Percentiles rank a stretch among this genome's conserved stretches.
phyloP scores from a whole-genome alignment of 2,797 vertebrate species.

The Apodemus agrarius region DNA sequence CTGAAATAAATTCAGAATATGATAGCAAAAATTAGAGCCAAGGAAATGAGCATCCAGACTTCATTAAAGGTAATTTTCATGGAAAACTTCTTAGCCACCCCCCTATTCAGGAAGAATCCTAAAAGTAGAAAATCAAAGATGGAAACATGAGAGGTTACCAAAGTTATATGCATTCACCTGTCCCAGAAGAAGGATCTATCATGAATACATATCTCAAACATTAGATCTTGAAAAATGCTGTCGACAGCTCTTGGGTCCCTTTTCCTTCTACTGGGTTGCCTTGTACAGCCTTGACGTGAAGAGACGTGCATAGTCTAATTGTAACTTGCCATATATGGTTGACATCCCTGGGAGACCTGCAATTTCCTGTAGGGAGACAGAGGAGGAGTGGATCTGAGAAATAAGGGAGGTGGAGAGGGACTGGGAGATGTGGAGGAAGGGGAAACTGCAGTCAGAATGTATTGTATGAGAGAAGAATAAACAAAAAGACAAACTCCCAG shows the following conservation, averaged over 20 bases:
- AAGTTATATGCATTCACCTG: not conserved
- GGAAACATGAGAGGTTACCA: slow-evolving; percentile 38
- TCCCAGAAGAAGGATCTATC: slow-evolving; percentile 36
- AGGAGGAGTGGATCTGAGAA: not conserved
- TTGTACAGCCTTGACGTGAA: not conserved
- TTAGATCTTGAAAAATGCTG: slow-evolving; percentile 1
- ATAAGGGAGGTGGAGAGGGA: not conserved
- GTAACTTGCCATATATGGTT: not conserved
- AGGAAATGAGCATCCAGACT: not conserved
- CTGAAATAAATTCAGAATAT: slow-evolving; percentile 40
- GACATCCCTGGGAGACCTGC: not conserved
- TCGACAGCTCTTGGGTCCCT: not conserved
- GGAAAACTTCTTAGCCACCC: not conserved
- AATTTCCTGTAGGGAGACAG: not conserved
- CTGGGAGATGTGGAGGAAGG: not conserved
- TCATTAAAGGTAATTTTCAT: slow-evolving; percentile 53
- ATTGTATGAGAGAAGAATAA: not conserved
- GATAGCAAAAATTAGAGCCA: slow-evolving; percentile 51
- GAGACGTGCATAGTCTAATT: not conserved
- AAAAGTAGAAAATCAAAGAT: not conserved
- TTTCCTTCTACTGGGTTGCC: not conserved
- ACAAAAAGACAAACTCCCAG: not conserved
- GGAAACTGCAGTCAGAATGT: not conserved
- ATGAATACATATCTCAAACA: slow-evolving; percentile 29
- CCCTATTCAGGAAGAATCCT: not conserved